Evolutionary conservation across 2,888 invertebrate species (phyloP).

Genomic region (Catonia carolina): DNA sequence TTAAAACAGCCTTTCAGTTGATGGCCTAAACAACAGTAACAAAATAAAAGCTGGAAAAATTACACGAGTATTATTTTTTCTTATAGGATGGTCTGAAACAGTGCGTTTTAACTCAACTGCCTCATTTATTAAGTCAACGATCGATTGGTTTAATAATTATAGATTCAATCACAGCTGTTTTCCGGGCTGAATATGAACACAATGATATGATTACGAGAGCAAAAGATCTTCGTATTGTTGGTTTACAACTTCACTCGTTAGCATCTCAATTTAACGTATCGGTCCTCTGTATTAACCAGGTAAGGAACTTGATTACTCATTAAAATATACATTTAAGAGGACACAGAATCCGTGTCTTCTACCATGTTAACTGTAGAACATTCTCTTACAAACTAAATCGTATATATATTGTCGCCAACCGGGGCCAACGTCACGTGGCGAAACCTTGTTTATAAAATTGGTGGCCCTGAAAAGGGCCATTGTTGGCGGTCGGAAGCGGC

Average conservation of each 20-base stretch:
- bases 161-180: constrained; percentile 68
- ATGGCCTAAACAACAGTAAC: too few species aligned
- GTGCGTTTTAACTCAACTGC: constrained; percentile 50
- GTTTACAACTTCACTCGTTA: constrained; percentile 50
- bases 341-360: too few species aligned
- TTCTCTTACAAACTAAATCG: too few species aligned
- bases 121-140: constrained; percentile 46
- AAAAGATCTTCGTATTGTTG: constrained; percentile 51
- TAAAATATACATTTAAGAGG: constrained; percentile 9
- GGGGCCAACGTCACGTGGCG: too few species aligned
- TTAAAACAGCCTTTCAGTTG: too few species aligned
- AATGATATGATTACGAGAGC: constrained; percentile 49
- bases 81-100: constrained; percentile 49
- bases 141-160: constrained; percentile 58
- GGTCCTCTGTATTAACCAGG: constrained; percentile 67
- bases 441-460: too few species aligned
- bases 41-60: too few species aligned
- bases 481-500: too few species aligned
- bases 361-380: too few species aligned
- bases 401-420: too few species aligned
- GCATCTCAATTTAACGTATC: constrained; percentile 50
- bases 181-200: constrained; percentile 51
- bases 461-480: too few species aligned
- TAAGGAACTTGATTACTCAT: constrained; percentile 40
- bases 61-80: too few species aligned